Conservation (phyloP, 2,797 vertebrate genomes). For the Falco naumanni region DNA sequence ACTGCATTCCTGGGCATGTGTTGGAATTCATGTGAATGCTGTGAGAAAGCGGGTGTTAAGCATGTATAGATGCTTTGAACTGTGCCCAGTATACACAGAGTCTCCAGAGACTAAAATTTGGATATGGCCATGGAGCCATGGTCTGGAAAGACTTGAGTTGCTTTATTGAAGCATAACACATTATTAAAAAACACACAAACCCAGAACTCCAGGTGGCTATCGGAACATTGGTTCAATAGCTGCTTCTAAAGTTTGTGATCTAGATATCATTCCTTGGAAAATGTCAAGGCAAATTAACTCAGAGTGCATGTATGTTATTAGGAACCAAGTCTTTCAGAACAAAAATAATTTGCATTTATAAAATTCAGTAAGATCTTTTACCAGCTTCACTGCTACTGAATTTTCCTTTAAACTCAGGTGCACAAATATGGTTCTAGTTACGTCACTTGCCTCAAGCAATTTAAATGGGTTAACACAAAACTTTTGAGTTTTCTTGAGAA, state of each 20-base stretch:
- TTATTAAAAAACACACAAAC: background rate
- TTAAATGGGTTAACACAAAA: background rate
- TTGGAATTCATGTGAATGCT: background rate
- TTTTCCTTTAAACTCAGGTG: background rate
- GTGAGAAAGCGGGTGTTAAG: background rate
- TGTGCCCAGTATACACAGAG: background rate
- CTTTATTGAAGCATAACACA: background rate
- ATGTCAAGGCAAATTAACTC: background rate
- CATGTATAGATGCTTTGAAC: background rate
- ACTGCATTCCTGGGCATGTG: background rate
- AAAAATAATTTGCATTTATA: background rate
- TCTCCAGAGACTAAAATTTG: background rate
- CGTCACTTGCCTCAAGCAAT: background rate
- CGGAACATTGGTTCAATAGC: background rate
- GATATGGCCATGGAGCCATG: background rate
- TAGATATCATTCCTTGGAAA: background rate
- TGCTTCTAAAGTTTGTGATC: background rate
- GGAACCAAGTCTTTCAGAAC: background rate
- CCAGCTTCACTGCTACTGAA: background rate
- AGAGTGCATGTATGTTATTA: background rate
- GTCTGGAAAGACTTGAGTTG: background rate
- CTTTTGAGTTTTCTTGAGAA: background rate
- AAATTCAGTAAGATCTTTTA: background rate
- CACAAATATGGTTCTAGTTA: background rate
- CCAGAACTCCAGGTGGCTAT: background rate